Percentiles rank a stretch among this genome's conserved stretches.
Conservation (phyloP, 2,888 invertebrate genomes). For the Cataglyphis albicans region DNA sequence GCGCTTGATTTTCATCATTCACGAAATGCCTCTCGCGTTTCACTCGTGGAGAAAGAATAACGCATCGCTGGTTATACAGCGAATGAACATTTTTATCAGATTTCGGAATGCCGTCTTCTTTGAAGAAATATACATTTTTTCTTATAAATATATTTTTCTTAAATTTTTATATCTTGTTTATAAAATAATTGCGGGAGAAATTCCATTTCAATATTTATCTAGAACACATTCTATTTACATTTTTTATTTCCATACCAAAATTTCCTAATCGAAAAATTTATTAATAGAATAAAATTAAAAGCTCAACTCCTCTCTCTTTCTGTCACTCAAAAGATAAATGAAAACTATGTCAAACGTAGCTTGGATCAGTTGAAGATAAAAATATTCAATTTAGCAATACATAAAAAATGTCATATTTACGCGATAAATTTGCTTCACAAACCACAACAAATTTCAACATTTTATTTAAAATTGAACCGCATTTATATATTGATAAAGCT, state of each 20-base stretch:
- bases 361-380: too few species aligned
- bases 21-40: conserved; percentile 45
- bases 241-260: not conserved
- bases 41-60: conserved; percentile 39
- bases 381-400: too few species aligned
- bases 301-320: too few species aligned
- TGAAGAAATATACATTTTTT: not conserved
- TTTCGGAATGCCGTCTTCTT: not conserved
- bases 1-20: conserved; percentile 64
- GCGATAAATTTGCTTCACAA: too few species aligned
- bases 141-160: not conserved
- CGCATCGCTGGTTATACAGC: conserved; percentile 29
- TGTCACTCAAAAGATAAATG: too few species aligned
- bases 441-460: too few species aligned
- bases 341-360: too few species aligned
- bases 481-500: too few species aligned
- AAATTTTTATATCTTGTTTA: not conserved
- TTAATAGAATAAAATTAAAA: too few species aligned
- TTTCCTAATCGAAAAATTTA: too few species aligned
- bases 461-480: too few species aligned
- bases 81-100: conserved; percentile 1
- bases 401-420: too few species aligned
- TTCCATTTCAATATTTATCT: not conserved
- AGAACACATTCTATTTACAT: not conserved
- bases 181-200: not conserved